Evolutionary conservation across 2,113 vertebrate genomes (phyloP).

Genomic region (Pedetes capensis): DNA sequence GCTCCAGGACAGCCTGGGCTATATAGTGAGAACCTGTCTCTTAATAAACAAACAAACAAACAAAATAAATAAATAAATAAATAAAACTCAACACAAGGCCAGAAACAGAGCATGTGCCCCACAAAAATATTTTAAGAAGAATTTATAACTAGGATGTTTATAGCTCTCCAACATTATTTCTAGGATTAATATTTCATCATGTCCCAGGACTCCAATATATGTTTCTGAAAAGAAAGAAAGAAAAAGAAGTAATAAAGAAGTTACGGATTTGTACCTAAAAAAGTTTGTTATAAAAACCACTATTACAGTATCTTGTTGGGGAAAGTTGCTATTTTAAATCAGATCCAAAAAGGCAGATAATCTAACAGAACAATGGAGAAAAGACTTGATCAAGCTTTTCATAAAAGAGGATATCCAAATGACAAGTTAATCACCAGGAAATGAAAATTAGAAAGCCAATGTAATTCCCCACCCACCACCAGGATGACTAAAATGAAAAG

Average conservation of each 20-base stretch:
- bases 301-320: neutral
- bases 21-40: too few relatives aligned
- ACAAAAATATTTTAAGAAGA: neutral
- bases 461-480: neutral
- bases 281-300: neutral
- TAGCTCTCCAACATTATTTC: neutral
- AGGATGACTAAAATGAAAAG: neutral
- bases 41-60: too few relatives aligned
- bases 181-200: neutral
- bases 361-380: neutral
- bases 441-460: neutral
- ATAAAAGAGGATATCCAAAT: slow-evolving; percentile 2
- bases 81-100: neutral
- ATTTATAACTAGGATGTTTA: neutral
- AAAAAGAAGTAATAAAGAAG: neutral
- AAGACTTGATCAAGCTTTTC: neutral
- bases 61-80: too few relatives aligned
- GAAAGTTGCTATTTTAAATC: neutral
- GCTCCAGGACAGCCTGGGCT: too few relatives aligned
- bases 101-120: neutral
- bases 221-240: neutral
- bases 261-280: neutral
- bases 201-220: neutral
- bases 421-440: slow-evolving; percentile 33
- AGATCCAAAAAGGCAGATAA: too few relatives aligned